Base-by-base conservation (phyloP, 2,797 vertebrate genomes). In the Aulostomus chinensis region DNA sequence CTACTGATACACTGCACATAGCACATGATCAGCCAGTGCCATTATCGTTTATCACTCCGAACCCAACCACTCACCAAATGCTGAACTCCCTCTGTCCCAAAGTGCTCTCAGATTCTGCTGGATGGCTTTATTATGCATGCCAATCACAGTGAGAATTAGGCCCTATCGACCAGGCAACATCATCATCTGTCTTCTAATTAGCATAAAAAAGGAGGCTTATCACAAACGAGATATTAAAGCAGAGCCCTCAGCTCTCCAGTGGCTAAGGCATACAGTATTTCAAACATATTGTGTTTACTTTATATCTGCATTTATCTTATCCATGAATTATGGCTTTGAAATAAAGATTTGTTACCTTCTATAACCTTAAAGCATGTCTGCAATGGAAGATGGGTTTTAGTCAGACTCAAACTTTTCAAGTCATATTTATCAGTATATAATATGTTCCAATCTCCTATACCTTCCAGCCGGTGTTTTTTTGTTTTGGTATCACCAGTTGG, bases 111-210 rank as follows among this genome's bases (percentile, higher is more conserved):
- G 70, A 68, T 68, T 80, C 53, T 58, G 62, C 49, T 49, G 55
- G 66, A 80, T 69, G 60, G 49, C 77, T 86, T 76, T 76, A 84
- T 86, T 88, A 74, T 71, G 64, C 55, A 76, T 77, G 76, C 66
- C 79, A 81, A 62, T 83, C 80, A 82, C 59, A 67, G 43, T 31
- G 58, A 69, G 53, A 82, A 67, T 73, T 80, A 73, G 69, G 21
- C 65, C 70, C 61, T 33, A 56, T 72, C 81, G 71, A 67, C 61
- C 7, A 3, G 49, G 56, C 49, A 69, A 49, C 54, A 7, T 57
- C 62, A 72, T 83, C 56, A 73, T 83, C 68, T 79, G 64, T 55
- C 51, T 81, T 53, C 59, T 76, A 41, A 81, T 84, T 82, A 76
- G 68, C 78, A 83, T 85, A 69, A 59, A 67, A 59, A 62, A 54